Percentiles rank a stretch among this genome's conserved stretches.
Evolutionary conservation across 2,888 invertebrate species (phyloP).

Genomic region (Cerastoderma edule): DNA sequence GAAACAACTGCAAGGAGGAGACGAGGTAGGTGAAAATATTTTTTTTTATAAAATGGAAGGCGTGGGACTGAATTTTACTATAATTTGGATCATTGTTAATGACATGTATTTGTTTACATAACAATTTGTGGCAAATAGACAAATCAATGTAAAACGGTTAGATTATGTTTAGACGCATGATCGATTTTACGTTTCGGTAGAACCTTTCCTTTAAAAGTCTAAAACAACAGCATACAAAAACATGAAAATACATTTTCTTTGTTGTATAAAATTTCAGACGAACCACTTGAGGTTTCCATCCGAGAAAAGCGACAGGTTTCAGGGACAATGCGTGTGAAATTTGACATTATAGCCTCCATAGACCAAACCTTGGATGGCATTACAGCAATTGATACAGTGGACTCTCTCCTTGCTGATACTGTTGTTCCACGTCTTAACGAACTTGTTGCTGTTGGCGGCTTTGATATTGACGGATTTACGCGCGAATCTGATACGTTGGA

Average conservation of each 20-base stretch:
- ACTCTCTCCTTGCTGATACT: background rate
- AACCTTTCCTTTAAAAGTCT: background rate
- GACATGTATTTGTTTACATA: no score
- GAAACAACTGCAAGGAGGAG: background rate
- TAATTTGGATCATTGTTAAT: no score
- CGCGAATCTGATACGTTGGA: conserved; percentile 14
- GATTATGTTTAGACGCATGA: background rate
- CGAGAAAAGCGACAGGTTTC: background rate
- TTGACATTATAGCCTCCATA: background rate
- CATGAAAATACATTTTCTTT: background rate
- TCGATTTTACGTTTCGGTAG: background rate
- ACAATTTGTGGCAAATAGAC: background rate
- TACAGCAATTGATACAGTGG: background rate
- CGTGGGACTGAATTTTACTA: no score
- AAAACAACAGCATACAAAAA: background rate
- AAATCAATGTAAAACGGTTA: background rate
- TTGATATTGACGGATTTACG: conserved; percentile 21
- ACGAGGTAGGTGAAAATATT: background rate
- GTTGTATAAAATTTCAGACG: background rate
- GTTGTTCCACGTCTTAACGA: conserved; percentile 11
- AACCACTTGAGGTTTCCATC: background rate
- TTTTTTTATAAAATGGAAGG: no score
- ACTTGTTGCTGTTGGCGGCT: conserved; percentile 26
- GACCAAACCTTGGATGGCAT: background rate
- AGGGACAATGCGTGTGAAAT: background rate